Evolutionary conservation across 2,888 invertebrate species (phyloP).

Genomic region (Enchytraeus crypticus): DNA sequence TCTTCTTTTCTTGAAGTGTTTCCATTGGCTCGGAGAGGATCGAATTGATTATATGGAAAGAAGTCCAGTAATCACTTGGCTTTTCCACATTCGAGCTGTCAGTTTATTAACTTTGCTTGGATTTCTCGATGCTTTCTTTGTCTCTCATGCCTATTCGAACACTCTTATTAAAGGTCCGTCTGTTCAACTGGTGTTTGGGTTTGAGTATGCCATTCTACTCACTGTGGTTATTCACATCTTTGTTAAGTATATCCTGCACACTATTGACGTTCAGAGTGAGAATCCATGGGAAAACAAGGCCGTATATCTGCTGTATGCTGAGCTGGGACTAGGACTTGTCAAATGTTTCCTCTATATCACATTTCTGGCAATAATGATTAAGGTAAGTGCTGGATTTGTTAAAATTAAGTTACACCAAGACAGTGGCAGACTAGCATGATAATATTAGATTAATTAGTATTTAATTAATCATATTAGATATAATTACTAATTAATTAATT

Average conservation of each 20-base stretch:
- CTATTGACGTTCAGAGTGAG: constrained; percentile 79
- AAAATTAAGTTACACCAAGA: no score
- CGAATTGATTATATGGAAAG: constrained; percentile 99
- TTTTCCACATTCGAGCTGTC: constrained; percentile 85
- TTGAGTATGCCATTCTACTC: constrained; percentile 93
- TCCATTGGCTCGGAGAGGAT: constrained; percentile 99
- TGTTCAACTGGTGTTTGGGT: constrained; percentile 96
- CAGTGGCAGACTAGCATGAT: no score
- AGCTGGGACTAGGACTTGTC: constrained; percentile 67
- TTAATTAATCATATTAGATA: no score
- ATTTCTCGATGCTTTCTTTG: constrained; percentile 74
- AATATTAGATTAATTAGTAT: no score
- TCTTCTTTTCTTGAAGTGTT: constrained; percentile 89
- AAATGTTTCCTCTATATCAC: constrained; percentile 73
- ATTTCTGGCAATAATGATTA: constrained; percentile 90
- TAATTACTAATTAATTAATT: no score
- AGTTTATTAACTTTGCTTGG: constrained; percentile 67
- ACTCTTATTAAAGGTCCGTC: constrained; percentile 88
- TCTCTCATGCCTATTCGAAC: constrained; percentile 84
- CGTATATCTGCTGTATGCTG: constrained; percentile 89
- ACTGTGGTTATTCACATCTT: constrained; percentile 85
- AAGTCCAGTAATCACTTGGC: constrained; percentile 87
- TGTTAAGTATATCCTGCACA: constrained; percentile 81
- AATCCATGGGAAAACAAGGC: constrained; percentile 99
- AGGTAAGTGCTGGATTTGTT: no score